Evolutionary conservation across 1,140 invertebrate genomes (phyloP).

Genomic region (Dendroctonus valens): DNA sequence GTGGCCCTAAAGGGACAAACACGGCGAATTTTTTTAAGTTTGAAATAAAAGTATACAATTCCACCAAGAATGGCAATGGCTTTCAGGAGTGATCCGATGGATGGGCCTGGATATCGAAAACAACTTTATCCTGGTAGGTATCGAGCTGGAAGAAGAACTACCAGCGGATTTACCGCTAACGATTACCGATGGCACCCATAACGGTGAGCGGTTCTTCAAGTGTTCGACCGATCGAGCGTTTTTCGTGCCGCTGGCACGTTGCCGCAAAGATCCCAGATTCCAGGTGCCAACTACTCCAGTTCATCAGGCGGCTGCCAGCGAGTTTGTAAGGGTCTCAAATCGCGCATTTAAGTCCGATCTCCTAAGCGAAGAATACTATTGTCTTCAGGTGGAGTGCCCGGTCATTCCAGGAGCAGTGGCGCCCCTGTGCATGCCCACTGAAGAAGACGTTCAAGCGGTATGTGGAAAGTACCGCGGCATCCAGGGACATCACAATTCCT

Average conservation of each 20-base stretch:
- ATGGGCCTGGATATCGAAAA: slow-evolving; percentile 61
- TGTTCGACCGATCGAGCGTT: slow-evolving; percentile 70
- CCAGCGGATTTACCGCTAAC: slow-evolving; percentile 58
- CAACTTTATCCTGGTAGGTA: slow-evolving; percentile 54
- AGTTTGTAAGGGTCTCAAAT: slow-evolving; percentile 11
- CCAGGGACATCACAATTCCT: slow-evolving; percentile 97
- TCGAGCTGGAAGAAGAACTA: slow-evolving; percentile 76
- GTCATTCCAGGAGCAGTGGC: slow-evolving; percentile 75
- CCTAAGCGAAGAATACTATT: slow-evolving; percentile 10
- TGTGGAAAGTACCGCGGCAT: slow-evolving; percentile 84
- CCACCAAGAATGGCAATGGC: background rate
- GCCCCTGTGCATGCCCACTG: slow-evolving; percentile 63
- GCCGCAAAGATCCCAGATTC: slow-evolving; percentile 76
- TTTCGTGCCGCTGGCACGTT: slow-evolving; percentile 75
- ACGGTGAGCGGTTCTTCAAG: slow-evolving; percentile 68
- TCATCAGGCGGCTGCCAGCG: slow-evolving; percentile 46
- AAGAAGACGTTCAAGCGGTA: slow-evolving; percentile 63
- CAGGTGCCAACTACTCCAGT: slow-evolving; percentile 53
- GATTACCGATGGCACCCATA: slow-evolving; percentile 74
- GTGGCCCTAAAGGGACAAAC: too few relatives aligned
- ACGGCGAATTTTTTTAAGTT: too few relatives aligned
- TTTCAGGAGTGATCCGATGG: slow-evolving; percentile 76
- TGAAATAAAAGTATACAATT: too few relatives aligned
- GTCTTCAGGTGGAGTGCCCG: slow-evolving; percentile 62
- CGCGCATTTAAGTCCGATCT: background rate